Conservation (phyloP, 2,797 vertebrate species). For the Notoglanidium macrostoma region DNA sequence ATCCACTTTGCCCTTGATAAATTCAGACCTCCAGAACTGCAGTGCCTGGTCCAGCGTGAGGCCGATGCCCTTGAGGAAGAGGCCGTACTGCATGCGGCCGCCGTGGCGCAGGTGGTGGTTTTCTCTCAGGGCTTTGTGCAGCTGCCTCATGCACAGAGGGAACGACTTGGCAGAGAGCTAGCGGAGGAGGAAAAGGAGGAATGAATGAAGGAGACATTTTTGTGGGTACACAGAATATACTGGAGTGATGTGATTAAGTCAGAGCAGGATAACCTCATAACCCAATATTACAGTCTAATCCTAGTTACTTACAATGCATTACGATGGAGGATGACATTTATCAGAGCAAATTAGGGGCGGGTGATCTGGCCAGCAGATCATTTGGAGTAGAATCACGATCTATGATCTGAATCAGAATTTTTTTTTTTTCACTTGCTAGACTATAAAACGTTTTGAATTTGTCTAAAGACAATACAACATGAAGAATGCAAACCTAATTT, state of each 20-base stretch:
- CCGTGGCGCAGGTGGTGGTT: conserved; percentile 94
- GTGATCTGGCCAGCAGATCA: too few relatives aligned
- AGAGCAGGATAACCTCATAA: background rate
- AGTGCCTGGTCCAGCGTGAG: conserved; percentile 92
- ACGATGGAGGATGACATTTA: background rate
- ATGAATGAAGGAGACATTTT: conserved; percentile 13
- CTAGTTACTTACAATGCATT: background rate
- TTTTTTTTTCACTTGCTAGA: too few relatives aligned
- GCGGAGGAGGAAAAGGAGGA: conserved; percentile 19
- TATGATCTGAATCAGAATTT: too few relatives aligned
- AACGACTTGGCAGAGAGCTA: conserved; percentile 91
- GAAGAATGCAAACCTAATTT: too few relatives aligned
- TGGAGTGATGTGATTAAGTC: conserved; percentile 4
- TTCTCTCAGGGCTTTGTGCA: conserved; percentile 88
- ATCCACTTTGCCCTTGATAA: conserved; percentile 90
- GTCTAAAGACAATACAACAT: too few relatives aligned
- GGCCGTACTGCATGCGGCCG: conserved; percentile 95
- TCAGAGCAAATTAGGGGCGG: background rate
- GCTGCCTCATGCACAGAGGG: conserved; percentile 92
- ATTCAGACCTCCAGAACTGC: conserved; percentile 96
- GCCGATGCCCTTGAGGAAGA: conserved; percentile 95
- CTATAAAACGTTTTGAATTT: too few relatives aligned
- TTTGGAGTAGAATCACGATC: too few relatives aligned
- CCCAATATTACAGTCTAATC: background rate
- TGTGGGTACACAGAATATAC: conserved; percentile 4